Evolutionary conservation across 2,113 vertebrate genomes (phyloP).

Genomic region (Ammospiza nelsoni): DNA sequence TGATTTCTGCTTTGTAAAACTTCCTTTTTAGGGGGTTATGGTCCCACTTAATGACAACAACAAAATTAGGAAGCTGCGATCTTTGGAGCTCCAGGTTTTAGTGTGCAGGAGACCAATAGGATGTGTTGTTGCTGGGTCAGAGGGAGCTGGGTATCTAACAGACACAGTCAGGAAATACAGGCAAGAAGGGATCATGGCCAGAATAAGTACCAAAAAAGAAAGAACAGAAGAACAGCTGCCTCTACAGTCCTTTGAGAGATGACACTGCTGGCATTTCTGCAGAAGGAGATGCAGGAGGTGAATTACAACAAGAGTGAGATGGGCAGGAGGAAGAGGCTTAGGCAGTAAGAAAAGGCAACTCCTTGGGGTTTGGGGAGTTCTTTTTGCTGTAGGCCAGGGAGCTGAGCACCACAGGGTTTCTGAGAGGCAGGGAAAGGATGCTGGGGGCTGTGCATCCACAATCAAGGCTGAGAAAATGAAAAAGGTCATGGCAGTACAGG

Average conservation of each 20-base stretch:
- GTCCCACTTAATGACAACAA: background rate
- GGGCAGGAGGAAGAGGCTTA: background rate
- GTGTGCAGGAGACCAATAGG: rapidly evolving
- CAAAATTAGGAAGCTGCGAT: background rate
- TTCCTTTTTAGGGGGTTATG: background rate
- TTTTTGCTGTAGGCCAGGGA: background rate
- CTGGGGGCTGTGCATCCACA: background rate
- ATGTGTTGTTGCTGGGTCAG: background rate
- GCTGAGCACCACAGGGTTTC: background rate
- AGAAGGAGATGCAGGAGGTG: background rate
- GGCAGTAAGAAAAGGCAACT: background rate
- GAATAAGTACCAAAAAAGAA: background rate
- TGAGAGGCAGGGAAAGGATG: background rate
- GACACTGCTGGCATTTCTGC: background rate
- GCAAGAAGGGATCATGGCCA: background rate
- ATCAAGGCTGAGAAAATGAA: background rate
- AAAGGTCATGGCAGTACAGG: background rate
- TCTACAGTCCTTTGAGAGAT: background rate
- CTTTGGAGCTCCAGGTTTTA: background rate
- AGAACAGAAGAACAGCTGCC: background rate
- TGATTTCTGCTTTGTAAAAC: background rate
- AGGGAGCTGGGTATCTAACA: background rate
- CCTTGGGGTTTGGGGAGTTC: background rate
- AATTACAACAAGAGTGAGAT: background rate
- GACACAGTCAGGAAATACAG: background rate